These are phyloP conservation scores for Oreortyx pictus DNA, from an alignment of 2,797 vertebrate species.

Conservation along the genomic window DNA sequence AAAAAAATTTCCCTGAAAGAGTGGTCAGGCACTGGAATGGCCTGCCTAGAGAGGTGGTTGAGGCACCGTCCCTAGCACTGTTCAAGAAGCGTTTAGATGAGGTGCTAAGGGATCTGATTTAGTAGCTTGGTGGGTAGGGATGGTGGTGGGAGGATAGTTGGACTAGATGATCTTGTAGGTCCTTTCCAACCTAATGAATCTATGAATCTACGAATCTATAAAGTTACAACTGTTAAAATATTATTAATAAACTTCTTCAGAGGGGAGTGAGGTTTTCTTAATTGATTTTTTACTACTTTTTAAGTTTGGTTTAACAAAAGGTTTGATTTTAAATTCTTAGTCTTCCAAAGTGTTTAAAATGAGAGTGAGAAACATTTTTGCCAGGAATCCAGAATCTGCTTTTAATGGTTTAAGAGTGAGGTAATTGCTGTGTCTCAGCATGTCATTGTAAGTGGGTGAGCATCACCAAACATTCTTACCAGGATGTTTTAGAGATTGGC, in stretches of 20 bases:
- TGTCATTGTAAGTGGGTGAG: neutral
- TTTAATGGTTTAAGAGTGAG: neutral
- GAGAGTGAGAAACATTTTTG: neutral
- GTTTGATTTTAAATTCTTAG: neutral
- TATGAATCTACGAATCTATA: too few species aligned
- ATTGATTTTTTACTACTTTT: neutral
- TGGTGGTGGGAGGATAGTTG: too few species aligned
- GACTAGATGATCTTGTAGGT: too few species aligned
- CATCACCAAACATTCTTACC: neutral
- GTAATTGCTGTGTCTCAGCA: neutral
- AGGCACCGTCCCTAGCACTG: too few species aligned
- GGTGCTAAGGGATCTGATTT: too few species aligned
- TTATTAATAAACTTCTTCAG: neutral
- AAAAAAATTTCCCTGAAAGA: too few species aligned
- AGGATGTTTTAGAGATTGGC: neutral
- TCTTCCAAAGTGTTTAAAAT: neutral
- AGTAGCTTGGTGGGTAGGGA: too few species aligned
- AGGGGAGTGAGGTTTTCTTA: neutral
- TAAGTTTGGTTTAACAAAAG: neutral
- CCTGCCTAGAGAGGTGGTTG: too few species aligned
- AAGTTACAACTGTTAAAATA: neutral
- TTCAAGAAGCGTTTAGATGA: too few species aligned
- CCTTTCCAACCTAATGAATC: too few species aligned
- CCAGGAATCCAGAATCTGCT: neutral
- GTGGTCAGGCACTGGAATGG: too few species aligned